Evolutionary conservation across 2,888 invertebrate genomes (phyloP).

Genomic region (Melipona bicolor): DNA sequence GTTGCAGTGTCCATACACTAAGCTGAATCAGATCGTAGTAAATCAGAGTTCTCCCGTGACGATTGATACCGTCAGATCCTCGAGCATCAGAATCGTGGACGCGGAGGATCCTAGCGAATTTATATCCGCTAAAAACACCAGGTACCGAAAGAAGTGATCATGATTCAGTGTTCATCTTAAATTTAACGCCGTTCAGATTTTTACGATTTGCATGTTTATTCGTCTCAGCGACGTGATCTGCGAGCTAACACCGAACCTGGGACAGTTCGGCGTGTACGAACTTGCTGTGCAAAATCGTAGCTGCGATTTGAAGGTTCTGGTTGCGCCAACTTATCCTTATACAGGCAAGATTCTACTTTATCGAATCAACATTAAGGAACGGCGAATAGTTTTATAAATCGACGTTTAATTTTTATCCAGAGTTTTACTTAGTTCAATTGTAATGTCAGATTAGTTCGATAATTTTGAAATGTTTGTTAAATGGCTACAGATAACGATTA

Average conservation of each 20-base stretch:
- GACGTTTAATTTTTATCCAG: not conserved
- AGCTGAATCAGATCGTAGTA: slow-evolving; percentile 83
- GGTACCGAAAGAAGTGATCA: slow-evolving; percentile 57
- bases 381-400: not conserved
- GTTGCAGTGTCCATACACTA: slow-evolving; percentile 88
- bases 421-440: not conserved
- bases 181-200: not conserved
- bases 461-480: not conserved
- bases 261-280: slow-evolving; percentile 91
- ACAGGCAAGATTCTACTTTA: slow-evolving; percentile 86
- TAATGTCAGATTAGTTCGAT: not conserved
- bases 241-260: slow-evolving; percentile 86
- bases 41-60: slow-evolving; percentile 83
- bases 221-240: slow-evolving; percentile 86
- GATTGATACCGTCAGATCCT: slow-evolving; percentile 85
- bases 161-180: not conserved
- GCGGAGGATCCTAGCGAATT: slow-evolving; percentile 85
- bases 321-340: slow-evolving; percentile 89
- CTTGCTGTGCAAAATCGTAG: slow-evolving; percentile 85
- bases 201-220: not conserved
- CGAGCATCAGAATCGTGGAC: slow-evolving; percentile 86
- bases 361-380: not conserved
- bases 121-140: slow-evolving; percentile 81
- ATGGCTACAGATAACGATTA: slow-evolving; percentile 15
- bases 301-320: slow-evolving; percentile 86